phyloP scores from a whole-genome alignment of 2,113 vertebrate species.

The Trichechus manatus region DNA sequence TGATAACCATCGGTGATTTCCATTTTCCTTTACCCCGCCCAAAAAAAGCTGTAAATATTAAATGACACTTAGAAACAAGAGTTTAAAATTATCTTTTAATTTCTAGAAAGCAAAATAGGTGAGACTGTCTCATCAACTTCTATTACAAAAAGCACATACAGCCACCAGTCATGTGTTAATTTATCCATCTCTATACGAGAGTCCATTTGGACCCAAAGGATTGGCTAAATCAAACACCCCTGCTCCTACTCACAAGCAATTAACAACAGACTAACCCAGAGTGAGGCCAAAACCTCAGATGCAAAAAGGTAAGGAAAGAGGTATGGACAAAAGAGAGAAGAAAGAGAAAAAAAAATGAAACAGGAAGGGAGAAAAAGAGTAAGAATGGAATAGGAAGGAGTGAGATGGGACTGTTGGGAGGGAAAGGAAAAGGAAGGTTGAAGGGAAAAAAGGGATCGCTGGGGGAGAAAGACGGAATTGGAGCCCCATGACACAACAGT shows the following conservation, averaged over 20 bases:
- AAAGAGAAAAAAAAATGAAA: background rate
- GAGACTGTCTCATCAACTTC: slow-evolving; percentile 60
- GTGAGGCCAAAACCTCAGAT: slow-evolving; percentile 83
- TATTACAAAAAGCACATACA: background rate
- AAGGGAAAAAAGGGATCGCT: slow-evolving; percentile 54
- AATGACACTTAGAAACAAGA: background rate
- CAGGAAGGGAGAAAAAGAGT: background rate
- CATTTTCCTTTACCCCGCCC: slow-evolving; percentile 22
- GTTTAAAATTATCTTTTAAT: slow-evolving; percentile 34
- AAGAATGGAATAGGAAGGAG: background rate
- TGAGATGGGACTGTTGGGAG: background rate
- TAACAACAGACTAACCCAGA: slow-evolving; percentile 83
- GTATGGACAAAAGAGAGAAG: background rate
- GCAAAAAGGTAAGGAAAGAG: background rate
- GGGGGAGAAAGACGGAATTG: slow-evolving; percentile 77
- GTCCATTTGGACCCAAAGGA: slow-evolving; percentile 75
- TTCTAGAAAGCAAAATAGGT: slow-evolving; percentile 59
- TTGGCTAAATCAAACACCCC: slow-evolving; percentile 83
- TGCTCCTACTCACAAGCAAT: background rate
- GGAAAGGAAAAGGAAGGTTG: background rate
- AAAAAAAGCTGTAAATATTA: slow-evolving; percentile 33
- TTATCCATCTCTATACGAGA: slow-evolving; percentile 64
- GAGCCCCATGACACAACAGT: slow-evolving; percentile 88
- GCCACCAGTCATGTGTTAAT: slow-evolving; percentile 50
- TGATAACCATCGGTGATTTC: background rate